Evolutionary conservation across 2,888 invertebrate species (phyloP).

Genomic region (Odontothrips loti): DNA sequence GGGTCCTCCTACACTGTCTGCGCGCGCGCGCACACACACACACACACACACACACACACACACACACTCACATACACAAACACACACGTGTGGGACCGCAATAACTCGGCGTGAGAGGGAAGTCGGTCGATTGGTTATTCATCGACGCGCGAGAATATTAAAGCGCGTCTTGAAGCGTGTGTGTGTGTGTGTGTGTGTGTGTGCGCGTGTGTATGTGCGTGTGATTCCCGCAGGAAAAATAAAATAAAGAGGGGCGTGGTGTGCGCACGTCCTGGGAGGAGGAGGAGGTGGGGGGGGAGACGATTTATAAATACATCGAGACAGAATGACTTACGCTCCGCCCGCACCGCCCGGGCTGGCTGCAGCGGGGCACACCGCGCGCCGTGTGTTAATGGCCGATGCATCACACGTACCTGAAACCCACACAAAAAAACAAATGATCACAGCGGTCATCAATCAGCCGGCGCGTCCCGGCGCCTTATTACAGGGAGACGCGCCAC

Average conservation of each 20-base stretch:
- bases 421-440: background rate
- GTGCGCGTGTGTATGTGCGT: no score
- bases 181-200: no score
- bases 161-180: background rate
- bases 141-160: conserved; percentile 19
- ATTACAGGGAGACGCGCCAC: background rate
- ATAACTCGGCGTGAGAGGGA: background rate
- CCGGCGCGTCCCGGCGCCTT: background rate
- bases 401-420: conserved; percentile 8
- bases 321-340: background rate
- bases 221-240: background rate
- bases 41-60: no score
- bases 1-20: no score
- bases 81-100: no score
- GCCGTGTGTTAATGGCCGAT: background rate
- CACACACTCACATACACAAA: no score
- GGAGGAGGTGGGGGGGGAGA: background rate
- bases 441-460: background rate
- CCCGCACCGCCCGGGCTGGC: background rate
- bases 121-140: conserved; percentile 17
- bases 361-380: background rate
- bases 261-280: background rate
- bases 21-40: no score
- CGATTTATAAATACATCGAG: conserved; percentile 12
- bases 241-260: background rate